These are phyloP conservation scores for Lota lota DNA, from an alignment of 2,113 vertebrate genomes.

Conservation along the genomic window DNA sequence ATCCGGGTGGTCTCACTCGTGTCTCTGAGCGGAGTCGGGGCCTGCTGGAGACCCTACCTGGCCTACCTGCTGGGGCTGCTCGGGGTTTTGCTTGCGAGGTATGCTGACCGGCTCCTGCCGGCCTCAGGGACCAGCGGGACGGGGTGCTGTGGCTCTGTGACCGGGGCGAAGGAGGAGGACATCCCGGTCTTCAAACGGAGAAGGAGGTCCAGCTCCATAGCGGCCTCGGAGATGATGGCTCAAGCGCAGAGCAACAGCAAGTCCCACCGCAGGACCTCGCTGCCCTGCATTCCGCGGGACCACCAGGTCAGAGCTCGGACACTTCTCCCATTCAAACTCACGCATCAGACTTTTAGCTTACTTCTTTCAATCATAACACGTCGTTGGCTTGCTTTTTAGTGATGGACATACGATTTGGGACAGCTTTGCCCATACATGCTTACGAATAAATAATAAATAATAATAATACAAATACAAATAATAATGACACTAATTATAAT, in stretches of 20 bases:
- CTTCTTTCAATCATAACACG: background rate
- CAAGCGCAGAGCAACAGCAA: constrained; percentile 81
- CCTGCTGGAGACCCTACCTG: constrained; percentile 89
- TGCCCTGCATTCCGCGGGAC: constrained; percentile 93
- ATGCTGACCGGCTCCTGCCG: constrained; percentile 83
- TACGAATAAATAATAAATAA: background rate
- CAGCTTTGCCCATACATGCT: constrained; percentile 28
- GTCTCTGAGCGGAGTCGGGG: constrained; percentile 69
- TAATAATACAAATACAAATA: constrained; percentile 3
- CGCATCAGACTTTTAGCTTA: background rate
- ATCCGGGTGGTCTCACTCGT: constrained; percentile 50
- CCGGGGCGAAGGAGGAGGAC: constrained; percentile 79
- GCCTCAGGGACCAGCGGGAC: constrained; percentile 72
- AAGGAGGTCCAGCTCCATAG: constrained; percentile 90
- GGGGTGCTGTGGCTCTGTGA: constrained; percentile 77
- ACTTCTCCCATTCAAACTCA: background rate
- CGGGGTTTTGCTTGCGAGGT: constrained; percentile 85
- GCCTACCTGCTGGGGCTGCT: constrained; percentile 84
- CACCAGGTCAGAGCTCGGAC: constrained; percentile 84
- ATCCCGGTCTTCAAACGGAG: constrained; percentile 81
- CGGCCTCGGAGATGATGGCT: constrained; percentile 87
- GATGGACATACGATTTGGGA: constrained; percentile 23
- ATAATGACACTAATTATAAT: background rate
- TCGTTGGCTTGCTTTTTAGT: background rate
- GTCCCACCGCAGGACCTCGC: constrained; percentile 89